Percentiles rank a stretch among this genome's conserved stretches.
Conservation (phyloP, 2,888 invertebrate species). For the Tinea pellionella region DNA sequence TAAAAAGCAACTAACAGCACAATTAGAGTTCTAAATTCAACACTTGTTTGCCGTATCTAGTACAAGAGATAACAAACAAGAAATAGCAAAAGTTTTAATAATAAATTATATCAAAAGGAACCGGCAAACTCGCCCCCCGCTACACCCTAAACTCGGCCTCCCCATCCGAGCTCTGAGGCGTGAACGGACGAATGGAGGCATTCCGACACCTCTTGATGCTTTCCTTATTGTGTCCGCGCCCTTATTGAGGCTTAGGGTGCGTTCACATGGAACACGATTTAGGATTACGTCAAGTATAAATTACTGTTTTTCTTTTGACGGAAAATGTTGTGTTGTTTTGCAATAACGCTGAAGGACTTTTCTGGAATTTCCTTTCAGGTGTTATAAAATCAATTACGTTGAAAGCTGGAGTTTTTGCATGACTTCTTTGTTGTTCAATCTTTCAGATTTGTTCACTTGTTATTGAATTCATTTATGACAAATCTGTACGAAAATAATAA, state of each 20-base stretch:
- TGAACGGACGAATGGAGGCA: conserved; percentile 6
- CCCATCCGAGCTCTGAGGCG: neutral
- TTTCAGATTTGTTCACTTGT: neutral
- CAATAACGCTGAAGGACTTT: neutral
- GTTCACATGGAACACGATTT: conserved; percentile 9
- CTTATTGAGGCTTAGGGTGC: conserved; percentile 13
- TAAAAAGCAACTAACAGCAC: conserved; percentile 33
- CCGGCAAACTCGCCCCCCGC: conserved; percentile 23
- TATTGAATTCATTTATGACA: neutral
- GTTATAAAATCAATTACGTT: neutral
- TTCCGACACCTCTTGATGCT: conserved; percentile 46
- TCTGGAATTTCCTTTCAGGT: neutral
- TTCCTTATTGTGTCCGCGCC: conserved; percentile 42
- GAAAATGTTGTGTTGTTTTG: neutral
- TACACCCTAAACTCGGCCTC: conserved; percentile 7
- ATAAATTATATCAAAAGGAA: conserved; percentile 52
- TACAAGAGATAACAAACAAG: conserved; percentile 3
- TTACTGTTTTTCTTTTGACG: conserved; percentile 5
- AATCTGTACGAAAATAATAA: no score
- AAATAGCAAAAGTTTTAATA: conserved; percentile 40
- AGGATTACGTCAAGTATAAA: conserved; percentile 9
- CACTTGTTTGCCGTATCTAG: conserved; percentile 8
- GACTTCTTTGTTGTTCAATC: neutral
- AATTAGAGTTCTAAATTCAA: conserved; percentile 6
- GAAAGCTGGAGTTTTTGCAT: neutral